Evolutionary conservation across 2,113 vertebrate genomes (phyloP).

Genomic region (Paramormyrops kingsleyae): DNA sequence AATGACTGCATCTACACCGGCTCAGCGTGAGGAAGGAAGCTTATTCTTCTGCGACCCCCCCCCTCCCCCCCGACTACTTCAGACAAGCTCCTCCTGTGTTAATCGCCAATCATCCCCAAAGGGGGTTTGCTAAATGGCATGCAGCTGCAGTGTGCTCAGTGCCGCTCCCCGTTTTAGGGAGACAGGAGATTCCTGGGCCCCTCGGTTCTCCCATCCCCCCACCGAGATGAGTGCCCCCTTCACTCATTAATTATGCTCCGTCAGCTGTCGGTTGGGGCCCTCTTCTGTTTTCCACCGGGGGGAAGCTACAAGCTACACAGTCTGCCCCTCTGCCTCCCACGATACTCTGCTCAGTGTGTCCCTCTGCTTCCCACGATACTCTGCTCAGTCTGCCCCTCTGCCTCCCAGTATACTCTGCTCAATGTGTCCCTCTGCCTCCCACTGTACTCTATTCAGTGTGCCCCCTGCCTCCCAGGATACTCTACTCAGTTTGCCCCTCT

Average conservation of each 20-base stretch:
- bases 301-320: no score
- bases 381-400: neutral
- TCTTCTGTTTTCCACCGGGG: no score
- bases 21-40: neutral
- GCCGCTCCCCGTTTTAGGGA: neutral
- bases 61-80: neutral
- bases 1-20: neutral
- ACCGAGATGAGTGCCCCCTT: neutral
- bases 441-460: no score
- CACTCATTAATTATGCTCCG: no score
- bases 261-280: no score
- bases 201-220: neutral
- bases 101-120: neutral
- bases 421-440: no score
- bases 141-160: neutral
- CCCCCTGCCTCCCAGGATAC: no score
- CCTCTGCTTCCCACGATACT: neutral
- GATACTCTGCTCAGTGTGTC: no score
- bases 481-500: no score
- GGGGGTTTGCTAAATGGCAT: neutral
- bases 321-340: no score
- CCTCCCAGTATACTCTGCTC: no score
- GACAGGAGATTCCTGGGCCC: neutral
- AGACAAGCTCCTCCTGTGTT: neutral
- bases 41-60: neutral